These are phyloP conservation scores for Typhlichthys eigenmanni DNA, from an alignment of 2,797 vertebrate genomes.

Conservation along the genomic window DNA sequence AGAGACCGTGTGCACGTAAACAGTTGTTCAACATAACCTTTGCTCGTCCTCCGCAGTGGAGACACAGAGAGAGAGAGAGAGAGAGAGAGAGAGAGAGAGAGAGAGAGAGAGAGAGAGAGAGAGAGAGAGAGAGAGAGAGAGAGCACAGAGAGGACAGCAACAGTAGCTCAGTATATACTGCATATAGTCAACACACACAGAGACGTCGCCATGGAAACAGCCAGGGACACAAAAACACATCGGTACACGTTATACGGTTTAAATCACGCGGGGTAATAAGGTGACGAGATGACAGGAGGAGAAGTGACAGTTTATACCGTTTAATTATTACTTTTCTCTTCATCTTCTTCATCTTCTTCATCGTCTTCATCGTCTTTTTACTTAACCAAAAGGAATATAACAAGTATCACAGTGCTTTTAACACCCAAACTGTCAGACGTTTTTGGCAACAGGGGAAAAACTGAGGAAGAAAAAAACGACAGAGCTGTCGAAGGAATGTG, in stretches of 20 bases:
- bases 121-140: slow-evolving; percentile 79
- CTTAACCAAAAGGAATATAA: slow-evolving; percentile 54
- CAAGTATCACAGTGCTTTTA: slow-evolving; percentile 87
- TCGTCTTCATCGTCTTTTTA: slow-evolving; percentile 53
- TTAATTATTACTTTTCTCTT: slow-evolving; percentile 64
- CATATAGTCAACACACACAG: slow-evolving; percentile 99
- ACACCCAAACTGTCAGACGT: slow-evolving; percentile 84
- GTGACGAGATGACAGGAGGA: slow-evolving; percentile 86
- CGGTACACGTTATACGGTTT: slow-evolving; percentile 92
- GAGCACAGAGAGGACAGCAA: slow-evolving; percentile 99
- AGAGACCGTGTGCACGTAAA: slow-evolving; percentile 5
- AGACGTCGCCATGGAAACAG: slow-evolving; percentile 98
- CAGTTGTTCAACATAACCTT: not conserved
- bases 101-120: not conserved
- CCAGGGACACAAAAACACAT: slow-evolving; percentile 97
- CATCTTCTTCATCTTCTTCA: slow-evolving; percentile 2
- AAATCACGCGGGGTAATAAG: slow-evolving; percentile 94
- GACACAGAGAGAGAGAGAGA: not conserved
- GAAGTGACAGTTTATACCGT: slow-evolving; percentile 83
- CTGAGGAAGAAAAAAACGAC: slow-evolving; percentile 40
- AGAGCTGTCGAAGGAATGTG: slow-evolving; percentile 78
- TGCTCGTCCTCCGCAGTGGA: slow-evolving; percentile 6
- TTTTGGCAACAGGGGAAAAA: slow-evolving; percentile 89
- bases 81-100: not conserved
- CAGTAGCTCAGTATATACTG: slow-evolving; percentile 99